Percentiles rank a stretch among this genome's conserved stretches.
Conservation (phyloP, 2,113 vertebrate species). For the Hyperoodon ampullatus region DNA sequence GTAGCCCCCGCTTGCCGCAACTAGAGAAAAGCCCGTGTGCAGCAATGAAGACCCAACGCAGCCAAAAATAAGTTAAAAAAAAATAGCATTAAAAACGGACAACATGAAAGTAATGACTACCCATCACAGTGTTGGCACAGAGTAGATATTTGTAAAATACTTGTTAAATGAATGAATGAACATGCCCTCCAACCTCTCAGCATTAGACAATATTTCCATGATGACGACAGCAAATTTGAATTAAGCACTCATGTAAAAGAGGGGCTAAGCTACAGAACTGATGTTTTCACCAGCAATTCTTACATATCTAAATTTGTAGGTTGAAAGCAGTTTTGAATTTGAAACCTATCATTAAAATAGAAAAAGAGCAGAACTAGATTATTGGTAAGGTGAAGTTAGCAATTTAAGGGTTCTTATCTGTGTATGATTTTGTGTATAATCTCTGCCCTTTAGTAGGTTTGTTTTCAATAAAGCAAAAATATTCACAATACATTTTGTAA, state of each 20-base stretch:
- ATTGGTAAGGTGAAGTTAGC: not conserved
- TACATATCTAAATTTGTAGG: not conserved
- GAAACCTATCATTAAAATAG: constrained; percentile 26
- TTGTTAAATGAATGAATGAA: not conserved
- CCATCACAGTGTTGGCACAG: not conserved
- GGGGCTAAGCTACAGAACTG: not conserved
- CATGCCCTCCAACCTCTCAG: not conserved
- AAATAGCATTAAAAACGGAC: not conserved
- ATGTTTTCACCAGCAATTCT: not conserved
- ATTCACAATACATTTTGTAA: not conserved
- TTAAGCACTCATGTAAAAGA: not conserved
- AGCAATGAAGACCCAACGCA: no score
- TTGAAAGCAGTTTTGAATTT: constrained; percentile 31
- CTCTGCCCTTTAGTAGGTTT: not conserved
- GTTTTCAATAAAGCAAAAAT: constrained; percentile 51
- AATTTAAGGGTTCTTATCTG: not conserved
- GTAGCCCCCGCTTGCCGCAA: no score
- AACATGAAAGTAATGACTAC: not conserved
- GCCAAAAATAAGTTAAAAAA: no score
- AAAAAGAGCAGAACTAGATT: not conserved
- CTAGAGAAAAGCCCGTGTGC: no score
- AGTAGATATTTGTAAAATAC: not conserved
- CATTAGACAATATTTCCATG: not conserved
- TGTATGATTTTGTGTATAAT: not conserved
- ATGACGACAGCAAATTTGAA: not conserved